Evolutionary conservation across 2,797 vertebrate species (phyloP).

Genomic region (Heliangelus exortis): DNA sequence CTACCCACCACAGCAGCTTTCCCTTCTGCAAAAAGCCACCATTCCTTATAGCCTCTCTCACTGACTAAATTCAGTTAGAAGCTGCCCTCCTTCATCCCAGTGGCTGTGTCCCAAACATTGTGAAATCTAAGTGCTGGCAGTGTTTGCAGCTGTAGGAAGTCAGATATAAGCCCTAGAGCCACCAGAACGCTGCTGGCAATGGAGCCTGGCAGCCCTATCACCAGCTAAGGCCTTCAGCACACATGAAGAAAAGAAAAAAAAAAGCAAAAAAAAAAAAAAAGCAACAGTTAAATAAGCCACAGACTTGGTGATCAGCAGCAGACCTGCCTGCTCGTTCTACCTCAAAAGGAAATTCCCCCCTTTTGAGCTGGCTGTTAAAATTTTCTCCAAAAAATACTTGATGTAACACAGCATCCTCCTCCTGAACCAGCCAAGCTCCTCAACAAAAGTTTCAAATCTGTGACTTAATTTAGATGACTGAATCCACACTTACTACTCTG

Average conservation of each 20-base stretch:
- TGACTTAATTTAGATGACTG: not conserved
- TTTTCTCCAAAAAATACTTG: not conserved
- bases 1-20: not conserved
- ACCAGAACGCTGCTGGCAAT: not conserved
- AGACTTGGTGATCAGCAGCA: slow-evolving; percentile 15
- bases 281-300: slow-evolving; percentile 27
- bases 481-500: not conserved
- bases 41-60: not conserved
- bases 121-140: slow-evolving; percentile 32
- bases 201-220: not conserved
- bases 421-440: not conserved
- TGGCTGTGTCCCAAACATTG: not conserved
- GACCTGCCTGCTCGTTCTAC: not conserved
- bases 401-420: not conserved
- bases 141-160: slow-evolving; percentile 41
- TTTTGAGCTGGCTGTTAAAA: not conserved
- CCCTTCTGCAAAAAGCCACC: not conserved
- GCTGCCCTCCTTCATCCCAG: not conserved
- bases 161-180: slow-evolving; percentile 31
- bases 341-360: slow-evolving; percentile 27
- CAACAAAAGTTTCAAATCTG: not conserved
- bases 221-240: not conserved
- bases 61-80: slow-evolving; percentile 1
- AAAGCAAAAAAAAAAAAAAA: no score
- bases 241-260: not conserved